A percentile compares a stretch with the other conserved stretches of the same genome.
phyloP scores from a whole-genome alignment of 2,888 invertebrate genomes.

The Vandiemenella viatica region DNA sequence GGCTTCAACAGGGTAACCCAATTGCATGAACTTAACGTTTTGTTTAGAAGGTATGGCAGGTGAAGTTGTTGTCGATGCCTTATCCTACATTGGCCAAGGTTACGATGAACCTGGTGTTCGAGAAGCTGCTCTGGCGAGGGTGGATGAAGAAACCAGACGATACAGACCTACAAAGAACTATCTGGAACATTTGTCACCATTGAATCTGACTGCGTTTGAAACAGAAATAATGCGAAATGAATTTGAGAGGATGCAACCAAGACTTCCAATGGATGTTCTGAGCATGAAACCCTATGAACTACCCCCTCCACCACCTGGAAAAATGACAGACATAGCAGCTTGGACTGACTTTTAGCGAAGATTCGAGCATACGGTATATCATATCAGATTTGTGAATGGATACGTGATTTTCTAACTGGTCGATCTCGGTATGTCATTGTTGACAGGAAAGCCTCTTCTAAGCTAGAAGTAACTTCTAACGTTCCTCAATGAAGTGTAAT shows the following conservation, averaged over 20 bases:
- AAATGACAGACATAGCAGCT: conserved; percentile 78
- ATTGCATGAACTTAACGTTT: too few relatives aligned
- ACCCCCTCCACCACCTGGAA: conserved; percentile 84
- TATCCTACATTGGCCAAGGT: conserved; percentile 96
- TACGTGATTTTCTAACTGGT: too few relatives aligned
- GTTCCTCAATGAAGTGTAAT: too few relatives aligned
- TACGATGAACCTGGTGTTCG: conserved; percentile 92
- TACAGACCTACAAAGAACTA: conserved; percentile 98
- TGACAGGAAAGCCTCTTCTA: too few relatives aligned
- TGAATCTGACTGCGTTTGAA: conserved; percentile 76
- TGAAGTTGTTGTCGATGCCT: conserved; percentile 85
- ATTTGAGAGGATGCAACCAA: conserved; percentile 81
- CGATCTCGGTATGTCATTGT: too few relatives aligned
- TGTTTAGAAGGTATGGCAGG: too few relatives aligned
- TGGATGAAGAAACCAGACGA: conserved; percentile 93
- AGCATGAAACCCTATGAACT: conserved; percentile 96
- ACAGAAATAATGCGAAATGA: conserved; percentile 80
- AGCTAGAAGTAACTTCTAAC: too few relatives aligned
- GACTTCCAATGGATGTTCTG: conserved; percentile 86
- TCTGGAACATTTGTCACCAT: conserved; percentile 64
- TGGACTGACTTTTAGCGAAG: conserved; percentile 93
- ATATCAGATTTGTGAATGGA: too few relatives aligned
- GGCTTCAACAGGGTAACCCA: too few relatives aligned
- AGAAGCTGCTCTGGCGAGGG: conserved; percentile 90
- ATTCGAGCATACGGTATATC: too few relatives aligned